Conservation (phyloP, 1,140 invertebrate species). For the Linepithema humile region DNA sequence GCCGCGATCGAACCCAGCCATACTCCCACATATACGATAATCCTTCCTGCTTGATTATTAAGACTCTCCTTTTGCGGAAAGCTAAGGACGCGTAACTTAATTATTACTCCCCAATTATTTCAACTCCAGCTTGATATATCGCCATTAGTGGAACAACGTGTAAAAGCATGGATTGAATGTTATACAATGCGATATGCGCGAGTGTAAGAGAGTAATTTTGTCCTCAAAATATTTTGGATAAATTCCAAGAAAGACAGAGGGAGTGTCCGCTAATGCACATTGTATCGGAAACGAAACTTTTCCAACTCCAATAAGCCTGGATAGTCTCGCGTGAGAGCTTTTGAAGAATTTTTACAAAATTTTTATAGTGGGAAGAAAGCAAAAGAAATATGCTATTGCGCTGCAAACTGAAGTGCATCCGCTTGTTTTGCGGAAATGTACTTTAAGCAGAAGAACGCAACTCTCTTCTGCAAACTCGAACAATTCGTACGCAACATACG, state of each 20-base stretch:
- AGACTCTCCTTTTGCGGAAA: background rate
- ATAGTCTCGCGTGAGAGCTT: background rate
- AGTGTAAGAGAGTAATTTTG: background rate
- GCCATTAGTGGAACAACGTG: background rate
- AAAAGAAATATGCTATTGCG: too few species aligned
- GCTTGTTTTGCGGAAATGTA: background rate
- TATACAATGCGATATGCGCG: background rate
- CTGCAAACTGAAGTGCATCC: background rate
- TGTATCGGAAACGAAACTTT: background rate
- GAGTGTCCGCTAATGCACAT: background rate
- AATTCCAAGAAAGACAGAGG: background rate
- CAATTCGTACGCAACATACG: constrained; percentile 31
- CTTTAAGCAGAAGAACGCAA: constrained; percentile 21
- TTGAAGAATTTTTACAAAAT: background rate
- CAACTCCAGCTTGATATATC: background rate
- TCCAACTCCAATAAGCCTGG: background rate
- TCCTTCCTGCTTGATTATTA: constrained; percentile 29
- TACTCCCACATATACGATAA: constrained; percentile 4
- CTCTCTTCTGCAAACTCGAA: constrained; percentile 12
- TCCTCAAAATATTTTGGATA: background rate
- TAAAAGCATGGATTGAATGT: background rate
- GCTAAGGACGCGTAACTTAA: constrained; percentile 10
- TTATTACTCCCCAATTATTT: background rate
- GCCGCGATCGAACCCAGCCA: background rate
- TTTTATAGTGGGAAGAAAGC: background rate